Evolutionary conservation across 2,888 invertebrate species (phyloP).

Genomic region (Dinocampus coccinellae): DNA sequence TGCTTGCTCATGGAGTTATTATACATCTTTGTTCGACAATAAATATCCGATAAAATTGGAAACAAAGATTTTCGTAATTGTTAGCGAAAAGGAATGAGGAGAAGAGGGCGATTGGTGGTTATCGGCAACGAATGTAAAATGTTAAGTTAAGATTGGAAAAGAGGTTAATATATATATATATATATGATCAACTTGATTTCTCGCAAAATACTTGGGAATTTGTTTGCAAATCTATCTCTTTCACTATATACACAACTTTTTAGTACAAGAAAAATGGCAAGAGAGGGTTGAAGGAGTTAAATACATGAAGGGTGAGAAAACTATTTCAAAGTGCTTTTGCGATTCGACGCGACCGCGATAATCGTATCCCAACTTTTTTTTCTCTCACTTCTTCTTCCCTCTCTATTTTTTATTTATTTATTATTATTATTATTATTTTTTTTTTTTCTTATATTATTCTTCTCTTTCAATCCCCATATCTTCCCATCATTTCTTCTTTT

Average conservation of each 20-base stretch:
- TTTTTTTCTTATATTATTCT: too few species aligned
- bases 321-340: slow-evolving; percentile 4
- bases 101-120: neutral
- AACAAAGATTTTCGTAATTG: neutral
- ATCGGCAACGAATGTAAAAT: neutral
- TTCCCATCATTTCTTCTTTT: neutral
- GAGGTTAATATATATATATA: slow-evolving; percentile 1
- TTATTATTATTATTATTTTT: too few species aligned
- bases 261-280: neutral
- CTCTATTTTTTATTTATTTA: too few species aligned
- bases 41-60: slow-evolving; percentile 37
- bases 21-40: slow-evolving; percentile 38
- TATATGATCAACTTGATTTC: slow-evolving; percentile 23
- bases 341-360: neutral
- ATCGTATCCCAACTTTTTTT: slow-evolving; percentile 2
- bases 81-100: neutral
- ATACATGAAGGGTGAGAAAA: neutral
- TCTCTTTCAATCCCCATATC: too few species aligned
- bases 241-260: slow-evolving; percentile 6
- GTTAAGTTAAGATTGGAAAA: neutral
- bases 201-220: slow-evolving; percentile 11
- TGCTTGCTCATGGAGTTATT: slow-evolving; percentile 31
- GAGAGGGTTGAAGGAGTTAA: neutral
- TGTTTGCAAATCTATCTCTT: slow-evolving; percentile 18
- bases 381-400: neutral